Percentiles rank a stretch among this genome's conserved stretches.
These are phyloP conservation scores for Conops quadrifasciatus DNA, from an alignment of 2,888 invertebrate genomes.

Conservation along the genomic window DNA sequence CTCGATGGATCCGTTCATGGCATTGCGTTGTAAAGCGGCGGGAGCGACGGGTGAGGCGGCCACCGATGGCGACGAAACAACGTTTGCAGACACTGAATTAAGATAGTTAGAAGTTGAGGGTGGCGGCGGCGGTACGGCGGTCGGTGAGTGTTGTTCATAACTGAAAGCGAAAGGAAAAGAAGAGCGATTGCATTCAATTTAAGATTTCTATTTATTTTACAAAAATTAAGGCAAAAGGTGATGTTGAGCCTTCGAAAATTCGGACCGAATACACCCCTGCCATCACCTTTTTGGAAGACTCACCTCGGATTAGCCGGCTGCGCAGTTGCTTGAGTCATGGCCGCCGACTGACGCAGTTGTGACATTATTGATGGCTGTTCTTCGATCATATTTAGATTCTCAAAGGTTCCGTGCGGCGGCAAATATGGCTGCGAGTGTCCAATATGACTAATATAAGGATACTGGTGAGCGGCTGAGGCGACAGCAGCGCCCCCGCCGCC, in stretches of 20 bases:
- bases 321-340: slow-evolving; percentile 54
- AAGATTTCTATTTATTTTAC: background rate
- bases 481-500: slow-evolving; percentile 38
- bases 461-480: slow-evolving; percentile 58
- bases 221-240: slow-evolving; percentile 1
- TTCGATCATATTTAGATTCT: slow-evolving; percentile 72
- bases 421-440: slow-evolving; percentile 64
- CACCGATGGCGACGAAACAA: slow-evolving; percentile 49
- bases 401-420: slow-evolving; percentile 76
- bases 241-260: background rate
- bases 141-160: slow-evolving; percentile 53
- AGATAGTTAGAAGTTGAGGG: slow-evolving; percentile 48
- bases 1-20: slow-evolving; percentile 70
- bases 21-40: slow-evolving; percentile 62
- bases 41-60: slow-evolving; percentile 31
- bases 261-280: background rate
- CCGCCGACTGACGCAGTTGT: slow-evolving; percentile 57
- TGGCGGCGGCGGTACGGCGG: slow-evolving; percentile 68
- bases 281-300: background rate
- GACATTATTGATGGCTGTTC: slow-evolving; percentile 64
- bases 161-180: slow-evolving; percentile 28
- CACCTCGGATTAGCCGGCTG: slow-evolving; percentile 49
- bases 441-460: slow-evolving; percentile 59
- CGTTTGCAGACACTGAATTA: slow-evolving; percentile 65
- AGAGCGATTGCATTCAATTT: background rate